Evolutionary conservation across 2,888 invertebrate species (phyloP), one percentile per base, ranked within the genome.

Genomic region (Miltochrista miniata): DNA sequence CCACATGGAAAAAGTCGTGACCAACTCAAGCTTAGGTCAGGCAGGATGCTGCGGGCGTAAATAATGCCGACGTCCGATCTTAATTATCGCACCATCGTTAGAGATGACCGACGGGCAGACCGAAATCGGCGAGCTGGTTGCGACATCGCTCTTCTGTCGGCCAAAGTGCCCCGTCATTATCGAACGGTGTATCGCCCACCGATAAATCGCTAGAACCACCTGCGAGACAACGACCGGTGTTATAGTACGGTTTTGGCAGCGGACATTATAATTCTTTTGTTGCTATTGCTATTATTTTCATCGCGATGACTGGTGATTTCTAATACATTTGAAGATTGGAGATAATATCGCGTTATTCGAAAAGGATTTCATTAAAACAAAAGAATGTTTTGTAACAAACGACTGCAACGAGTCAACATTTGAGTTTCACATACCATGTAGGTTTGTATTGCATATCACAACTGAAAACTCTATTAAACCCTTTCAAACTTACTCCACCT

Each of bases 61-160:
- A 88, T 90, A 90, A 87, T 88, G 81, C 85, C 79, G 82, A 81
- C 81, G 87, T 83, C 88, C 81, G 80, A 89, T 88, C 89, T 90
- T 90, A 90, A 90, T 90, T 90, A 90, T 90, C 90, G 85, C 79
- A 80, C 85, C 83, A 90, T 90, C 90, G 87, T 88, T 88, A 88
- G 88, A 87, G 85, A 88, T 87, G 86, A 88, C 86, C 87, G 85
- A 85, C 83, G 84, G 85, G 79, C 80, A 79, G 74, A 75, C 85
- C 85, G 81, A 86, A 88, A 86, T 85, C 86, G 78, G 85, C 84
- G 81, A 82, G 74, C 61, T 68, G 72, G 76, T 86, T 85, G 87
- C 87, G 86, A 86, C 87, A 87, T 76, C 75, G 78, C 69, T 68
- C 56, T 74, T 74, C 76, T 74, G 78, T 73, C 76, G 72, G 77